Base-by-base conservation (phyloP, 2,888 invertebrate species). In the Pelosia muscerda region DNA sequence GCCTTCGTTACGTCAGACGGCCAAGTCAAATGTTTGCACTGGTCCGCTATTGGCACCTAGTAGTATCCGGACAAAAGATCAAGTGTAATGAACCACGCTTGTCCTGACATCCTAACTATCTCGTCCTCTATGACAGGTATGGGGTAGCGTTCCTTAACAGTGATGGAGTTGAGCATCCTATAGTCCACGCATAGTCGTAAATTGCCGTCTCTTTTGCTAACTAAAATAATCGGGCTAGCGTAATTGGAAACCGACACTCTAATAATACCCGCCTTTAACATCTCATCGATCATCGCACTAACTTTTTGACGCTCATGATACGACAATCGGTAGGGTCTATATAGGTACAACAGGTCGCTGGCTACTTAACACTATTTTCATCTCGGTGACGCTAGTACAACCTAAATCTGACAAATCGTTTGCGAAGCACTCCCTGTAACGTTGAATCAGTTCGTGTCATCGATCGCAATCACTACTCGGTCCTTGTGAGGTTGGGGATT, bases 61-160 rank as follows among this genome's bases (percentile, higher is more conserved):
- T 69, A 69, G 13, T 69, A 69, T 11, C 66, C 55, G 1, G 56
- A 63, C 6, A 11, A 22, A 4, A 63, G n/a, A 31, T 65, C 58
- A 0, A 65, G 9, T 5, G 65, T 49, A 0, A 57, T 55, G 25
- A 65, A 65, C 22, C 19, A 65, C 0, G 57, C 42, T 6, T 65
- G 65, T 1, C 58, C 65, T 5, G 65, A 42, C 9, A 65, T 1
- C 0, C 55, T 10, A 22, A 23, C 56, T 34, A 61, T 72, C 60
- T 79, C 75, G 23, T 79, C 79, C 0, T 80, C 81, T 5, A 80
- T 78, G 0, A 71, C 60, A 0, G 76, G 78, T 59, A 78, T 71
- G 0, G 76, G 77, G 19, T 74, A 80, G 0, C 75, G 49, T 22
- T 77, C 77, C 15, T 77, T 78, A 0, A 74, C 57, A 0, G 81